phyloP scores from a whole-genome alignment of 2,888 invertebrate species.

The Halocaridina rubra region DNA sequence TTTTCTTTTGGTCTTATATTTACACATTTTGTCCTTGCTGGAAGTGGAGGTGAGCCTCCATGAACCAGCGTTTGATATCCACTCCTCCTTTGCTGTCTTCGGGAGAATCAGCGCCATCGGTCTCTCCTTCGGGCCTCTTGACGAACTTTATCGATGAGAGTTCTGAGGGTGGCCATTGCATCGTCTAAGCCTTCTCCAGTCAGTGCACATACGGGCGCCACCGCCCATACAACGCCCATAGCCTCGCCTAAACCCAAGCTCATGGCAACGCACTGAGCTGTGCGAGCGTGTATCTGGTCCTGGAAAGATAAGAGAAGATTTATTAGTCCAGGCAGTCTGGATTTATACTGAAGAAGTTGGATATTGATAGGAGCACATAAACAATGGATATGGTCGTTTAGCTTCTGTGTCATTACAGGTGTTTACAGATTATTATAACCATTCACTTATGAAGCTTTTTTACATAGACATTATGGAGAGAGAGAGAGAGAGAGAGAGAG shows the following conservation, averaged over 20 bases:
- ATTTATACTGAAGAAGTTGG: too few species aligned
- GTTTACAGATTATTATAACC: background rate
- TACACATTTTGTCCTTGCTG: background rate
- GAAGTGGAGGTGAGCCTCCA: too few species aligned
- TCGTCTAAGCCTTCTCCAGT: constrained; percentile 97
- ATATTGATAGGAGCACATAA: background rate
- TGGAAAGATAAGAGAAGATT: constrained; percentile 3
- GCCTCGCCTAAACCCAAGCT: constrained; percentile 87
- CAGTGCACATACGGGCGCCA: constrained; percentile 95
- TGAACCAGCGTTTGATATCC: too few species aligned
- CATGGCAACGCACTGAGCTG: constrained; percentile 74
- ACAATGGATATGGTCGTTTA: background rate
- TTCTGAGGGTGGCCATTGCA: constrained; percentile 91
- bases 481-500: background rate
- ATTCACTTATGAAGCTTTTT: background rate
- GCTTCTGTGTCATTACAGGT: background rate
- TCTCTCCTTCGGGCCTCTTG: constrained; percentile 27
- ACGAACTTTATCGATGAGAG: constrained; percentile 80
- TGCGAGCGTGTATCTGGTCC: constrained; percentile 55
- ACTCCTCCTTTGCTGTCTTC: too few species aligned
- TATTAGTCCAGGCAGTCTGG: too few species aligned
- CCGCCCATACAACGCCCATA: constrained; percentile 80
- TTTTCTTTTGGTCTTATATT: background rate
- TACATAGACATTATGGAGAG: background rate
- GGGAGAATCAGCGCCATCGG: constrained; percentile 12